Conservation (phyloP, 2,888 invertebrate species). For the Cephonodes hylas region DNA sequence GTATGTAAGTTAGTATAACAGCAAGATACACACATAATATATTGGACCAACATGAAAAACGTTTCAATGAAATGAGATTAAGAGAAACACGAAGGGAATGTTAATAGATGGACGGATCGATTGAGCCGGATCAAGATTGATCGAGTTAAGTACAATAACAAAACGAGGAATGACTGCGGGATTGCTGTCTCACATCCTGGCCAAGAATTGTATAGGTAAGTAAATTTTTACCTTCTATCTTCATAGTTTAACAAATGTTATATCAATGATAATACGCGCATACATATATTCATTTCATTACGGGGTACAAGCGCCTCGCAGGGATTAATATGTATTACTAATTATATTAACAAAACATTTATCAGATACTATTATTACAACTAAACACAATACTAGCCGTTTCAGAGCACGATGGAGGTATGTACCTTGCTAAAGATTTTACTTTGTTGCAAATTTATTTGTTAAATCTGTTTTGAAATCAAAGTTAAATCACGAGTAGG, state of each 20-base stretch:
- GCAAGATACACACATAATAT: neutral
- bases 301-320: neutral
- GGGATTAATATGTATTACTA: neutral
- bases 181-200: neutral
- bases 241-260: neutral
- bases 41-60: neutral
- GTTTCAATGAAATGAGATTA: neutral
- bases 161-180: neutral
- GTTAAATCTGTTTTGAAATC: too few relatives aligned
- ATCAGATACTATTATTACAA: too few relatives aligned
- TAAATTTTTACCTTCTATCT: neutral
- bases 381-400: too few relatives aligned
- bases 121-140: neutral
- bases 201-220: neutral
- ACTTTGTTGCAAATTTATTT: too few relatives aligned
- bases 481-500: too few relatives aligned
- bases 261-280: too few relatives aligned
- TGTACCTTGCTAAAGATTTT: too few relatives aligned
- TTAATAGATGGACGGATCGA: neutral
- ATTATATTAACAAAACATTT: too few relatives aligned
- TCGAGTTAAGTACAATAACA: neutral
- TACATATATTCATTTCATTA: neutral
- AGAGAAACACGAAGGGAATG: neutral
- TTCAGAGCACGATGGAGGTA: too few relatives aligned
- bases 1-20: neutral